Evolutionary conservation across 2,888 invertebrate species (phyloP), one percentile per base, ranked within the genome.

Genomic region (Drosophila helvetica): DNA sequence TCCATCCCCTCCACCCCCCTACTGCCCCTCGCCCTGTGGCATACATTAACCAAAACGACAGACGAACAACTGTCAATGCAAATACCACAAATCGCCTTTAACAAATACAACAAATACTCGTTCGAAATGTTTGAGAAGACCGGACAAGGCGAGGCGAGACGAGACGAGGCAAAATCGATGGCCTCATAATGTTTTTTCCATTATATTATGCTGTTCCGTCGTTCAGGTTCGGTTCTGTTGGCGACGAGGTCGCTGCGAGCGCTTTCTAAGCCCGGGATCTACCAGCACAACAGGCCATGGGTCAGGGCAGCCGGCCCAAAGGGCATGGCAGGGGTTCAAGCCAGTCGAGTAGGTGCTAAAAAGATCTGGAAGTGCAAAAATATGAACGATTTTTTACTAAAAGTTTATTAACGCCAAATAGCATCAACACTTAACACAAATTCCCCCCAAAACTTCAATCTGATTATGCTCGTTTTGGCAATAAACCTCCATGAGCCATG

Each of bases 81-180:
- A 64, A 64, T 62, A 46, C 55, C 62, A 88, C 62, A 88, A 88
- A 79, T 86, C 87, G 81, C 78, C 70, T 88, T 80, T 79, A 77
- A 22, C 22, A 22, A 81, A 76, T 73, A 69, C 73, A 71, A 66
- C 80, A 75, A 68, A 66, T 77, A 80, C 78, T 27, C 27, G 27
- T 74, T 74, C 68, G 65, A 78, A 80, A 77, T 74, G 73, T 73
- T 74, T 79, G 38, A 65, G n/a, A 71, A 55, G 57, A 74, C 30
- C 38, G 38, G 51, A 27, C 22, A 69, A 74, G 75, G 66, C 65
- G 69, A 59, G 66, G 57, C 78, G n/a, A 74, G 75, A 64, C 65
- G 69, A 22, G 22, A 22, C 22, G 22, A 5, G 66, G 75, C 74
- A 83, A 80, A 87, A 89, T 88, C 88, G 88, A 88, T 88, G 89